Conservation (phyloP, 2,888 invertebrate species). For the Dasysyrphus albostriatus region DNA sequence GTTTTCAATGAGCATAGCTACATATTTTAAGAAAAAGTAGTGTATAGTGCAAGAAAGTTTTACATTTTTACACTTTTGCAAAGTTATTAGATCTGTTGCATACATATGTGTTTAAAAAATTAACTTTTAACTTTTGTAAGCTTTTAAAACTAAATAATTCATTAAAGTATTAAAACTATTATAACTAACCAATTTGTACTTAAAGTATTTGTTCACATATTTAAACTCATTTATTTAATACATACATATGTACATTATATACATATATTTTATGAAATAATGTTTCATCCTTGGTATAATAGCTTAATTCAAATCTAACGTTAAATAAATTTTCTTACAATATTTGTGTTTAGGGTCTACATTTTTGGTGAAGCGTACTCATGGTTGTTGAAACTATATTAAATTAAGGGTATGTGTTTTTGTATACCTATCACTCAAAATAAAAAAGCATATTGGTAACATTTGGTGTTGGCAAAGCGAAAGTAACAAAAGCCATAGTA, state of each 20-base stretch:
- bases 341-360: not conserved
- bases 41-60: too few species aligned
- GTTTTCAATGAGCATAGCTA: too few species aligned
- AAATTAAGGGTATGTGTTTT: too few species aligned
- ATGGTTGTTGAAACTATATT: not conserved
- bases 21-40: too few species aligned
- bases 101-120: too few species aligned
- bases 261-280: not conserved
- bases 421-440: not conserved
- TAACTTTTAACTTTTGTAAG: not conserved
- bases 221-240: not conserved
- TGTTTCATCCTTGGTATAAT: not conserved
- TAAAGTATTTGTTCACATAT: conserved; percentile 43
- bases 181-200: conserved; percentile 65
- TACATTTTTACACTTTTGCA: too few species aligned
- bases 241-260: not conserved
- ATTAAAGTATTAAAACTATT: not conserved
- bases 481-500: not conserved
- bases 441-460: not conserved
- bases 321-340: not conserved
- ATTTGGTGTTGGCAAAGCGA: not conserved
- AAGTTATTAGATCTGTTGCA: too few species aligned
- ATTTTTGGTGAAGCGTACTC: not conserved
- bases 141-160: not conserved
- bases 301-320: not conserved